Evolutionary conservation across 1,140 invertebrate species (phyloP).

Genomic region (Augochlora pura): DNA sequence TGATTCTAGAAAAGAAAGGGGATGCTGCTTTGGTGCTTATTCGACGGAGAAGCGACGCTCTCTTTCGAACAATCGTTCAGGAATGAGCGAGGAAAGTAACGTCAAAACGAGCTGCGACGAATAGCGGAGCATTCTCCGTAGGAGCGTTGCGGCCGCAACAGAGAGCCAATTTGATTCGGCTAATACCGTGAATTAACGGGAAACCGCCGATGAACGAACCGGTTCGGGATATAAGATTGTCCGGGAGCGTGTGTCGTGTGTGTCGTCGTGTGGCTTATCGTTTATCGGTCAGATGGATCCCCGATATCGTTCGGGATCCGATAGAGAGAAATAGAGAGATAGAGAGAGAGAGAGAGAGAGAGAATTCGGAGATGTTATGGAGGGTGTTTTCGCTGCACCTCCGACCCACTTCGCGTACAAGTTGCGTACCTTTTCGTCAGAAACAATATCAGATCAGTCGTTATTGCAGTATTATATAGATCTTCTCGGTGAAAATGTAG

Average conservation of each 20-base stretch:
- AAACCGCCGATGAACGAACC: conserved; percentile 6
- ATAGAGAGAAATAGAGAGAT: too few species aligned
- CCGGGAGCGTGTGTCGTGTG: conserved; percentile 22
- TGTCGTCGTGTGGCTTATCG: conserved; percentile 23
- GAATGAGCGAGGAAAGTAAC: too few species aligned
- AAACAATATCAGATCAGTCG: not conserved
- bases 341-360: not conserved
- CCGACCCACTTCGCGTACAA: conserved; percentile 71
- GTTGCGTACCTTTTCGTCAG: conserved; percentile 45
- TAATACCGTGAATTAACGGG: not conserved
- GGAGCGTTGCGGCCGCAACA: too few species aligned
- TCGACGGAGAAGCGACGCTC: too few species aligned
- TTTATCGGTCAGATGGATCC: conserved; percentile 26
- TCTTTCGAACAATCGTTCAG: too few species aligned
- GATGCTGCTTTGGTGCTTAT: too few species aligned
- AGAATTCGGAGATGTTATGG: conserved; percentile 14
- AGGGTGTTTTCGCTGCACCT: conserved; percentile 64
- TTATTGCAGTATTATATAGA: too few species aligned
- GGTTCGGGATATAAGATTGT: not conserved
- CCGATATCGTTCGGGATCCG: conserved; percentile 12
- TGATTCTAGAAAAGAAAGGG: too few species aligned
- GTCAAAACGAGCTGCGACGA: too few species aligned
- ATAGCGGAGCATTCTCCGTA: too few species aligned
- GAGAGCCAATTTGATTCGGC: not conserved
- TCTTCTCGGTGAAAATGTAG: too few species aligned